Evolutionary conservation across 2,797 vertebrate genomes (phyloP), one percentile per base, ranked within the genome.

Genomic region (Selene dorsalis): DNA sequence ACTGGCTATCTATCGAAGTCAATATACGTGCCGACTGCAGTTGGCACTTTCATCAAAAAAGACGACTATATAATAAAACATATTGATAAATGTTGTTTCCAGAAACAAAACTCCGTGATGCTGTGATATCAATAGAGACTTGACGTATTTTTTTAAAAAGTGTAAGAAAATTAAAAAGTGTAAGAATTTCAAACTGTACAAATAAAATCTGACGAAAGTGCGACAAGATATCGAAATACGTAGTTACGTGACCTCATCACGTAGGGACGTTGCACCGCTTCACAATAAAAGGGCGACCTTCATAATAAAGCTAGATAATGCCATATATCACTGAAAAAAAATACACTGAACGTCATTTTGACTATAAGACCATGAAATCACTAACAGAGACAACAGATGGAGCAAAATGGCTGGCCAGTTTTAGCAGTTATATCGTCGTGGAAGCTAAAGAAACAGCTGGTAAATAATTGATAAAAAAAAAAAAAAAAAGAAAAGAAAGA

Each of bases 141-240:
- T 9, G 2, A 0, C 17, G 0, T 0, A 35, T 32, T 62, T 18
- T n/a, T 5, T 32, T 3, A 32, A 32, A 7, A 53, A n/a, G n/a
- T n/a, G n/a, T n/a, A n/a, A 11, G 12, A n/a, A 55, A n/a, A 32
- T 32, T 3, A 32, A 32, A 7, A 53, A n/a, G n/a, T n/a, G n/a
- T n/a, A n/a, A 11, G 12, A n/a, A 55, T 24, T 6, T 1, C 4
- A 35, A 35, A 65, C 1, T 3, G 0, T 2, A 0, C 0, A 13
- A 26, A 12, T 58, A 0, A 17, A 1, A 13, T 80, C 0, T 69
- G 64, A 60, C 84, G 91, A 93, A 93, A 92, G 77, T 90, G 88
- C 73, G 53, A 66, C 0, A 1, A 10, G 22, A 1, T 38, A 60
- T 0, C 2, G 2, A 55, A 50, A 68, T 35, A 0, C 2, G 8